Evolutionary conservation across 2,797 vertebrate genomes (phyloP).

Genomic region (Petrocephalus schoutedeni): DNA sequence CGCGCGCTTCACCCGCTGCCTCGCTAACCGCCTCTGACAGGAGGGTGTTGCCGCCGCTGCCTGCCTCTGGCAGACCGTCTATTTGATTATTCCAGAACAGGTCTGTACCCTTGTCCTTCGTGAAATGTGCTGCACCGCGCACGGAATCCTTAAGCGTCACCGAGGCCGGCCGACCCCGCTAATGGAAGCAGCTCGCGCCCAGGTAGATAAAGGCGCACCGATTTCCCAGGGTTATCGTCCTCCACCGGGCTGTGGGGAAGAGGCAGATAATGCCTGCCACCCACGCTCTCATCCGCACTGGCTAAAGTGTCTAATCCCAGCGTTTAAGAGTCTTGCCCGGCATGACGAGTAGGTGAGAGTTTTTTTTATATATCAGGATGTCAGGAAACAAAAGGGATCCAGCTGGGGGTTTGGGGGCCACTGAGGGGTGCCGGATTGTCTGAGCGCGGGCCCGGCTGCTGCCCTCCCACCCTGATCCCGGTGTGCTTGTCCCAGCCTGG

Average conservation of each 20-base stretch:
- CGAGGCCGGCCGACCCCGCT: constrained; percentile 20
- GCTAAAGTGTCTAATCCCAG: not conserved
- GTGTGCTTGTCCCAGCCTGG: constrained; percentile 12
- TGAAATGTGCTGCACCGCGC: constrained; percentile 17
- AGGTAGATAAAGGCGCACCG: constrained; percentile 24
- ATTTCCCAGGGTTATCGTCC: constrained; percentile 9
- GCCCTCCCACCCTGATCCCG: not conserved
- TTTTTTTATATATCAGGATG: not conserved
- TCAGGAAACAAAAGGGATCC: not conserved
- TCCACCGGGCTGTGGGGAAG: not conserved
- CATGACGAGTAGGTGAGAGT: not conserved
- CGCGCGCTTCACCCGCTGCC: not conserved
- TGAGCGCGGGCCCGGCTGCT: not conserved
- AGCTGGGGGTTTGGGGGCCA: not conserved
- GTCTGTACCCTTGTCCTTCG: constrained; percentile 21
- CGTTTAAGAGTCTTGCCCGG: not conserved
- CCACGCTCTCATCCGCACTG: not conserved
- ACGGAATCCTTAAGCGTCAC: constrained; percentile 28
- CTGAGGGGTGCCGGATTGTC: not conserved
- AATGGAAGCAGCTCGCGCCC: constrained; percentile 17
- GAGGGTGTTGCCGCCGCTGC: constrained; percentile 15
- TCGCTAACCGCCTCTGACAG: not conserved
- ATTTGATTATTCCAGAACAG: constrained; percentile 25
- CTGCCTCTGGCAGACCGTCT: constrained; percentile 19
- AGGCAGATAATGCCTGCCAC: not conserved